Conservation (phyloP, 2,797 vertebrate species). For the Gallirallus australis region DNA sequence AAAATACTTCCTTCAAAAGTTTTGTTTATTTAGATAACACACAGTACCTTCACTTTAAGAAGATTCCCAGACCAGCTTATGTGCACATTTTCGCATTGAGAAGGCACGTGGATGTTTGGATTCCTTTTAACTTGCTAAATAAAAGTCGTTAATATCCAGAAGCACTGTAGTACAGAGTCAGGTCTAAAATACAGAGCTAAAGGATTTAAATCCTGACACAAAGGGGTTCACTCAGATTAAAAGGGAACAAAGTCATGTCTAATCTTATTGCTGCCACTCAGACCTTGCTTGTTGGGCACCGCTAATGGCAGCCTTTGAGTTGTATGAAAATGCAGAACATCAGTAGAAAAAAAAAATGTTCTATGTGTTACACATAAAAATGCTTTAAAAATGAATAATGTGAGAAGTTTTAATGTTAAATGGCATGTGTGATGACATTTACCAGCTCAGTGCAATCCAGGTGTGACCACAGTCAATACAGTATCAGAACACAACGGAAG, state of each 20-base stretch:
- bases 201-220: conserved; percentile 5
- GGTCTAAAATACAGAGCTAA: not conserved
- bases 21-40: not conserved
- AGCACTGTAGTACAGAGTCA: not conserved
- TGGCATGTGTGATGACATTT: conserved; percentile 40
- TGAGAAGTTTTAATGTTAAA: conserved; percentile 19
- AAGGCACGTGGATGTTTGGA: not conserved
- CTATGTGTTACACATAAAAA: not conserved
- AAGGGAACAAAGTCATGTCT: not conserved
- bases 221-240: not conserved
- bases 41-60: not conserved
- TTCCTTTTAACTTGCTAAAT: not conserved
- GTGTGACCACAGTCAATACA: not conserved
- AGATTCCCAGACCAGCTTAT: not conserved
- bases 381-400: not conserved
- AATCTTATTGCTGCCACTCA: conserved; percentile 17
- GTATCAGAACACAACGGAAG: not conserved
- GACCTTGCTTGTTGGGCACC: not conserved
- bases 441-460: conserved; percentile 18
- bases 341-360: not conserved
- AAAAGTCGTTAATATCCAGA: not conserved
- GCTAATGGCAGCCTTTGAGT: not conserved
- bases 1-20: not conserved
- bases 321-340: not conserved
- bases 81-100: not conserved